These are phyloP conservation scores for Coryphaenoides rupestris DNA, from an alignment of 2,113 vertebrate genomes.

Conservation along the genomic window DNA sequence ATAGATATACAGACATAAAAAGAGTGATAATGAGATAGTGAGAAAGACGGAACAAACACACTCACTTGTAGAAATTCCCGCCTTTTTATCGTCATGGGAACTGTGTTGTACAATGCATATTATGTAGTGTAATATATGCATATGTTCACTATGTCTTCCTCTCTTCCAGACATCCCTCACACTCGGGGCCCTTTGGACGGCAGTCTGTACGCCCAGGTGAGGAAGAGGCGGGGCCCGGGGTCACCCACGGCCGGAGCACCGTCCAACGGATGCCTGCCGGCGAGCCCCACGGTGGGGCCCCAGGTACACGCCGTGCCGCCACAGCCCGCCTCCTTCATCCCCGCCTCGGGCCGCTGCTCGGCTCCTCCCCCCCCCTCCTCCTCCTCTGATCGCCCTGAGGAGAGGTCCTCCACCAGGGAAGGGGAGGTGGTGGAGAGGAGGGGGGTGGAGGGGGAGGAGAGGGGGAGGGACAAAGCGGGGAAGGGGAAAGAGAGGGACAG, in stretches of 20 bases:
- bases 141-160: not conserved
- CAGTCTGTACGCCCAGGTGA: constrained; percentile 87
- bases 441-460: constrained; percentile 47
- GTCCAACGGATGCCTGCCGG: constrained; percentile 56
- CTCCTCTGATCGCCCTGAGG: constrained; percentile 55
- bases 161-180: constrained; percentile 75
- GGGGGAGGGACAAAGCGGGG: constrained; percentile 35
- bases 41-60: no score
- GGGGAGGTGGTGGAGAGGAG: constrained; percentile 59
- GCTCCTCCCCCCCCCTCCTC: no score
- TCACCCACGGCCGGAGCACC: constrained; percentile 45
- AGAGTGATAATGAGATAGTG: no score
- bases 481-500: constrained; percentile 65
- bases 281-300: constrained; percentile 57
- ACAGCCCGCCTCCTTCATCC: constrained; percentile 61
- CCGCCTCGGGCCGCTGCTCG: constrained; percentile 65
- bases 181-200: constrained; percentile 85
- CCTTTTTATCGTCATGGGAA: not conserved
- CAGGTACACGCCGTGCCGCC: constrained; percentile 30
- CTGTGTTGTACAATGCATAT: not conserved
- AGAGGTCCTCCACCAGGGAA: constrained; percentile 46
- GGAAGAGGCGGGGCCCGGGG: constrained; percentile 70
- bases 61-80: not conserved
- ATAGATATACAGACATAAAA: no score
- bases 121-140: not conserved